These are phyloP conservation scores for Poeciliopsis paucimaculata DNA, from an alignment of 2,797 vertebrate species.

Conservation along the genomic window DNA sequence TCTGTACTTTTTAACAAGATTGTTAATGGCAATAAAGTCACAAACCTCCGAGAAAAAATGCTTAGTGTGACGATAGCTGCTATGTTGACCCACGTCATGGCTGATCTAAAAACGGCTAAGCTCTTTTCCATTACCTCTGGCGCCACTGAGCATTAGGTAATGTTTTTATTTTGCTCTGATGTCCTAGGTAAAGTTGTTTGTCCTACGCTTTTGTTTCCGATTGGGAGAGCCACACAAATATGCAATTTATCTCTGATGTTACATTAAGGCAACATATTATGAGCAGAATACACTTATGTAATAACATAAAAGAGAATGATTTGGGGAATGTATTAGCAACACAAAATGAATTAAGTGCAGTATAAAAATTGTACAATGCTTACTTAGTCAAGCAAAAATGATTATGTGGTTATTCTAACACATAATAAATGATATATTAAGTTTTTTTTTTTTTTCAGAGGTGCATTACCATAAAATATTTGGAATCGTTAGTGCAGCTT, in stretches of 20 bases:
- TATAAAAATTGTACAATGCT: background rate
- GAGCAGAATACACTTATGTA: background rate
- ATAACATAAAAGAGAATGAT: background rate
- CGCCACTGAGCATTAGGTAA: background rate
- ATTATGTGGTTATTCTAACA: background rate
- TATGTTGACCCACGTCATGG: conserved; percentile 12
- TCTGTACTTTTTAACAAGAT: background rate
- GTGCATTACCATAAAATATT: background rate
- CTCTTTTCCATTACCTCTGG: conserved; percentile 17
- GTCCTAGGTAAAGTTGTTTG: background rate
- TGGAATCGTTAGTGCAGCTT: background rate
- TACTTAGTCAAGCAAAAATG: background rate
- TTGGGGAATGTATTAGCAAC: background rate
- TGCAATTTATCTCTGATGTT: background rate
- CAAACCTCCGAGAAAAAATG: conserved; percentile 8
- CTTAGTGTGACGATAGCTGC: conserved; percentile 9
- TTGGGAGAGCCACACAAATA: background rate
- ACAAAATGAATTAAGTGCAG: background rate
- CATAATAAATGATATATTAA: background rate
- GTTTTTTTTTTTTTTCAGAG: background rate
- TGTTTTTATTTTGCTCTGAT: conserved; percentile 16
- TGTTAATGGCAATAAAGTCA: background rate
- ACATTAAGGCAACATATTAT: background rate
- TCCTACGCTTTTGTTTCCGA: background rate
- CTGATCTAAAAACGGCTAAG: conserved; percentile 9